phyloP scores from a whole-genome alignment of 1,140 invertebrate genomes.

The Drosophila truncata region DNA sequence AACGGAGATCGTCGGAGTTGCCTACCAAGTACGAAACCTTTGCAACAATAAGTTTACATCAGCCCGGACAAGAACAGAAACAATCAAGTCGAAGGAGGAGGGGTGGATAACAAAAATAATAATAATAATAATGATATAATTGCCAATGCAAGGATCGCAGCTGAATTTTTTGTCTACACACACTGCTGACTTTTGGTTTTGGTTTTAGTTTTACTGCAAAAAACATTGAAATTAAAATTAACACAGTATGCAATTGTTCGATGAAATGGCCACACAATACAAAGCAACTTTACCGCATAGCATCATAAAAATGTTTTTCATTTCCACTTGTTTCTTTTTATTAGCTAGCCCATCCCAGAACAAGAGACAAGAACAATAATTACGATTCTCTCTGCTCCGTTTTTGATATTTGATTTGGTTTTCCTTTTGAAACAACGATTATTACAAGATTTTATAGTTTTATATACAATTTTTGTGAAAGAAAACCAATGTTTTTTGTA shows the following conservation, averaged over 20 bases:
- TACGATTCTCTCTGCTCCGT: conserved; percentile 18
- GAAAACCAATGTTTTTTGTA: conserved; percentile 61
- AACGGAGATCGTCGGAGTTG: conserved; percentile 64
- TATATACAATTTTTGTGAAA: conserved; percentile 48
- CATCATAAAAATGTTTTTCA: conserved; percentile 25
- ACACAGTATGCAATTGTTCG: conserved; percentile 36
- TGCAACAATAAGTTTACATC: conserved; percentile 52
- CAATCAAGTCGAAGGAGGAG: conserved; percentile 45
- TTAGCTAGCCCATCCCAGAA: not conserved
- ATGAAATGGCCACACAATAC: conserved; percentile 36
- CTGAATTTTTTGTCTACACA: conserved; percentile 58
- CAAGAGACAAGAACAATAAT: conserved; percentile 10
- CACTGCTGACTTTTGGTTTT: conserved; percentile 41
- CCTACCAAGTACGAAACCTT: conserved; percentile 67
- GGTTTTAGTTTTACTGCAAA: conserved; percentile 20
- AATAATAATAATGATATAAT: conserved; percentile 24
- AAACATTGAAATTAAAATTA: conserved; percentile 35
- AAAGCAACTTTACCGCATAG: conserved; percentile 33
- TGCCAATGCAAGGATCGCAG: conserved; percentile 37
- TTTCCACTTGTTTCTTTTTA: conserved; percentile 25
- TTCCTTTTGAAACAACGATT: conserved; percentile 50
- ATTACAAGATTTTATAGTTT: conserved; percentile 57
- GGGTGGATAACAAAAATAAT: conserved; percentile 11
- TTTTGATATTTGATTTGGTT: conserved; percentile 41
- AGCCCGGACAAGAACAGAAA: conserved; percentile 30